Evolutionary conservation across 2,113 vertebrate genomes (phyloP).

Genomic region (Alligator sinensis): DNA sequence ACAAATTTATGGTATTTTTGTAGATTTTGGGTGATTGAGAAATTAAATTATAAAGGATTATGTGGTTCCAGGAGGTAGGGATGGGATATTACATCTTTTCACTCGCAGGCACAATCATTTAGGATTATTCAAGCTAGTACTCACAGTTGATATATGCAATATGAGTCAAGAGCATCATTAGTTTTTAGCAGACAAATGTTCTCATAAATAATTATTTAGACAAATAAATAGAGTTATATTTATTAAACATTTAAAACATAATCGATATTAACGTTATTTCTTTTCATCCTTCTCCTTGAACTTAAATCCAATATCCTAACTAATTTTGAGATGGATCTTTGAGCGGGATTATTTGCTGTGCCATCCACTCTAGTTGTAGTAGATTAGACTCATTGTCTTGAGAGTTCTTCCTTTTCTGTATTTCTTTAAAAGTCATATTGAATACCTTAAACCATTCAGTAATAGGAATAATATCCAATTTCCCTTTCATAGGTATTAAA

Average conservation of each 20-base stretch:
- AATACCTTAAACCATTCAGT: not conserved
- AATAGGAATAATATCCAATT: not conserved
- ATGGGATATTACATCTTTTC: not conserved
- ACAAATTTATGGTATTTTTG: not conserved
- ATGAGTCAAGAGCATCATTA: not conserved
- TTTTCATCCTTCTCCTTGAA: not conserved
- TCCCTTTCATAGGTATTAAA: conserved; percentile 88
- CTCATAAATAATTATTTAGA: not conserved
- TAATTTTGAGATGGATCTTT: not conserved
- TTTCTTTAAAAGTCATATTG: not conserved
- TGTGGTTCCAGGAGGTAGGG: not conserved
- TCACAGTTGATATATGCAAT: not conserved
- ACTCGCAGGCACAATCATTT: not conserved
- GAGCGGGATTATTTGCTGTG: too few relatives aligned
- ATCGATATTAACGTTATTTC: not conserved
- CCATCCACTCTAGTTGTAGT: accelerated
- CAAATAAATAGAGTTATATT: not conserved
- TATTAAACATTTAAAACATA: not conserved
- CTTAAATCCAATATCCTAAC: not conserved
- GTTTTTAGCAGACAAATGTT: not conserved
- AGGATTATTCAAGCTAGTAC: not conserved
- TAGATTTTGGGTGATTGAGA: not conserved
- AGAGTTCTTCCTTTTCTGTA: not conserved
- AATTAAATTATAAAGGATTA: not conserved
- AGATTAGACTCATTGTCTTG: not conserved